Evolutionary conservation across 2,113 vertebrate genomes (phyloP).

Genomic region (Cyphomyrus plagiostoma): DNA sequence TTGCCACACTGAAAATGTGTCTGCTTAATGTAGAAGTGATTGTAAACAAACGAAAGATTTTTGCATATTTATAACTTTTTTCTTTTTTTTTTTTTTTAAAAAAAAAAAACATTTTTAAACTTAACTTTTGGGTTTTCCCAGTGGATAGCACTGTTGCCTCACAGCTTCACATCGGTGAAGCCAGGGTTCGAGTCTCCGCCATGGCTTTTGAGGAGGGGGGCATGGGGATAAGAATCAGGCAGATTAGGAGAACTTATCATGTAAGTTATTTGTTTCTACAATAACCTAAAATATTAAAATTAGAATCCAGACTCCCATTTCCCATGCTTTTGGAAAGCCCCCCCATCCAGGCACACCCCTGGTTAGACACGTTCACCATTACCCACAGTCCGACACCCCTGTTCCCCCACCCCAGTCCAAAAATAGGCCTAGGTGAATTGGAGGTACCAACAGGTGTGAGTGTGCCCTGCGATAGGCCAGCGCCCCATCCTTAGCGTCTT

Average conservation of each 20-base stretch:
- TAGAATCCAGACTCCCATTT: not conserved
- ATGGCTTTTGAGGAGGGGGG: no score
- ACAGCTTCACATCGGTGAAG: no score
- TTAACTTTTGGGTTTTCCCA: not conserved
- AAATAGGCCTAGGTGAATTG: not conserved
- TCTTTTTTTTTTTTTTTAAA: not conserved
- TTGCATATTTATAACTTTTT: not conserved
- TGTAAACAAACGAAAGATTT: not conserved
- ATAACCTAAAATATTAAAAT: not conserved
- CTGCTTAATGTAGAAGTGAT: not conserved
- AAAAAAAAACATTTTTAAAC: not conserved
- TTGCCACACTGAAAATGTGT: not conserved
- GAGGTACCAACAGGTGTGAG: not conserved
- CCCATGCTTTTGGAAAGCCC: not conserved
- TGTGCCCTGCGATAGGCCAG: not conserved
- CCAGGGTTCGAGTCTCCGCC: not conserved
- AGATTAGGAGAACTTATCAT: not conserved
- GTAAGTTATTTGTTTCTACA: not conserved
- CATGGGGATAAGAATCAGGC: no score
- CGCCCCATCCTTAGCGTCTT: not conserved
- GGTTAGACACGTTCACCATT: not conserved
- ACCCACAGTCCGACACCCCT: not conserved
- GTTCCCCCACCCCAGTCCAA: not conserved
- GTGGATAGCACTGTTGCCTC: no score
- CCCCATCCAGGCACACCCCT: not conserved